Evolutionary conservation across 1,140 invertebrate genomes (phyloP), one percentile per base, ranked within the genome.

Genomic region (Ephestia elutella): DNA sequence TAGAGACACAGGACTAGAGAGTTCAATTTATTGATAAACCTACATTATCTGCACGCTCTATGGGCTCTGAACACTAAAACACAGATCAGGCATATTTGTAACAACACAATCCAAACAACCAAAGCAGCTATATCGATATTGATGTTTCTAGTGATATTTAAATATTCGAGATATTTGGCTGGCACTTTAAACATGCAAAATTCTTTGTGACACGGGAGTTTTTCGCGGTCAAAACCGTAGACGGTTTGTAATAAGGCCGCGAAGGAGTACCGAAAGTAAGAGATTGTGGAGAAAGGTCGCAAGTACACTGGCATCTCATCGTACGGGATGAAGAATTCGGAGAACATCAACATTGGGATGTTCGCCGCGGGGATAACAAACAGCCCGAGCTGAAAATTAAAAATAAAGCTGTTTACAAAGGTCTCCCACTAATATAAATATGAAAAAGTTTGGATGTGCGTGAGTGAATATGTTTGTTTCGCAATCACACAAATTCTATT

Each of bases 321-420:
- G 72, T 96, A 91, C 53, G 93, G 94, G 13, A 97, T 91, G 78
- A 97, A 96, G 82, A 96, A 97, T 38, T 96, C 96, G 0, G 93
- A 93, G 75, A 95, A 96, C 54, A 97, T 90, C 48, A 97, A 82
- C 81, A 97, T 93, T n/a, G 94, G 96, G 71, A 96, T 96, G 48
- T 93, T 93, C 4, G 91, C 90, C 1, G 95, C 92, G 28, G 96
- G 95, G 53, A 96, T 94, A 35, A 96, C 86, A 75, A 96, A 97
- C 13, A 95, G 91, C 5, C 94, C 95, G 55, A 93, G 80, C 94
- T 96, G 89, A 62, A 86, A 89, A 73, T 73, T 66, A 66, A 73
- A 63, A 25, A 65, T n/a, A n/a, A n/a, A n/a, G n/a, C n/a, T n/a
- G n/a, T n/a, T n/a, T n/a, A n/a, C n/a, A n/a, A n/a, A n/a, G n/a